phyloP scores from a whole-genome alignment of 1,140 invertebrate species.

The Eubasilissa regina region DNA sequence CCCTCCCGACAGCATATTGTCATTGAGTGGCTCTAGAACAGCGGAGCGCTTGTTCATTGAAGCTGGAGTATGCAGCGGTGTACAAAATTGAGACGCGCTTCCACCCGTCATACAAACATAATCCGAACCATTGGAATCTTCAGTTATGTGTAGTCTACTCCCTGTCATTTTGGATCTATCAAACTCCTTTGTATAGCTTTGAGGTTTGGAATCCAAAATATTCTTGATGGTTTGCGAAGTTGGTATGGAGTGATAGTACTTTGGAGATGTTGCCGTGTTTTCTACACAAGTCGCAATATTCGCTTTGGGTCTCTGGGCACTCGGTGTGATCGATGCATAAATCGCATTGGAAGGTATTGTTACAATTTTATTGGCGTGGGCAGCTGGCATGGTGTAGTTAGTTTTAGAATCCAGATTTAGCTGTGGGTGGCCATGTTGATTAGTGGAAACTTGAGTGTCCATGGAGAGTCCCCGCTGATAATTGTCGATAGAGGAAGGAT shows the following conservation, averaged over 20 bases:
- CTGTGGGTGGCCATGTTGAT: constrained; percentile 64
- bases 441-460: constrained; percentile 64
- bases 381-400: constrained; percentile 65
- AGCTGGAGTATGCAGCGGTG: constrained; percentile 52
- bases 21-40: constrained; percentile 63
- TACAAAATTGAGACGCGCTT: constrained; percentile 63
- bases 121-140: constrained; percentile 79
- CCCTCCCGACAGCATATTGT: neutral
- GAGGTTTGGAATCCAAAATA: constrained; percentile 63
- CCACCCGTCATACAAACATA: constrained; percentile 82
- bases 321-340: constrained; percentile 71
- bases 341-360: constrained; percentile 70
- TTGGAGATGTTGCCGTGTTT: constrained; percentile 65
- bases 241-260: constrained; percentile 70
- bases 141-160: constrained; percentile 70
- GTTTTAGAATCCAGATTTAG: constrained; percentile 63
- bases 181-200: constrained; percentile 63
- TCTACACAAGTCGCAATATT: constrained; percentile 71
- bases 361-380: constrained; percentile 68
- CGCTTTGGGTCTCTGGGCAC: constrained; percentile 71
- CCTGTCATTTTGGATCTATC: constrained; percentile 61
- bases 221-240: constrained; percentile 56
- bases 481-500: constrained; percentile 43
- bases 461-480: constrained; percentile 66
- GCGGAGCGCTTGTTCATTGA: constrained; percentile 67